These are phyloP conservation scores for Fulica atra DNA, from an alignment of 2,113 vertebrate genomes.

Conservation along the genomic window DNA sequence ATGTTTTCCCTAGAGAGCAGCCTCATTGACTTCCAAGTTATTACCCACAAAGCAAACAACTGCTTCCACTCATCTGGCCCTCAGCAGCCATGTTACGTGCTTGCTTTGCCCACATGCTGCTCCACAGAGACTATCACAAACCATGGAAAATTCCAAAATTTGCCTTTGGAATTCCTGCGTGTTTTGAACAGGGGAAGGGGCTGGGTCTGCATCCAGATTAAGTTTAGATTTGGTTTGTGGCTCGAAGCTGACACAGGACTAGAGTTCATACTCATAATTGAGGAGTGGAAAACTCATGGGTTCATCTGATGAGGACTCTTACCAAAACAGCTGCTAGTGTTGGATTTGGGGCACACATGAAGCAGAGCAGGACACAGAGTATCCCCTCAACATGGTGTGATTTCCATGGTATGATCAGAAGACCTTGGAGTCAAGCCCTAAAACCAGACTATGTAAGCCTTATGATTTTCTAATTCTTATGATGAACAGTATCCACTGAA, in stretches of 20 bases:
- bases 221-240: constrained; percentile 60
- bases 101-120: background rate
- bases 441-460: background rate
- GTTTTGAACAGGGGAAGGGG: background rate
- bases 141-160: constrained; percentile 63
- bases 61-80: background rate
- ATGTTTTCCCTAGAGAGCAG: constrained; percentile 17
- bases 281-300: background rate
- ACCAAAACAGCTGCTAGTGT: background rate
- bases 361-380: background rate
- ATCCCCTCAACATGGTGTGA: background rate
- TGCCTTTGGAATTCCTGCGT: background rate
- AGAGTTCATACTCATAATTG: background rate
- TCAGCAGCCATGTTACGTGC: background rate
- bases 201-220: background rate
- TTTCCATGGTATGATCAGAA: background rate
- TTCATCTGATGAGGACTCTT: background rate
- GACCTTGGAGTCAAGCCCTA: background rate
- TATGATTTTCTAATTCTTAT: background rate
- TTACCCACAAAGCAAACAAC: constrained; percentile 22
- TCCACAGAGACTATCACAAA: constrained; percentile 32
- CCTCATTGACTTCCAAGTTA: background rate
- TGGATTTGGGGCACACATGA: background rate
- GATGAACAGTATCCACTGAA: background rate
- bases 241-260: background rate